phyloP scores from a whole-genome alignment of 2,888 invertebrate species.

The Morpho helenor region DNA sequence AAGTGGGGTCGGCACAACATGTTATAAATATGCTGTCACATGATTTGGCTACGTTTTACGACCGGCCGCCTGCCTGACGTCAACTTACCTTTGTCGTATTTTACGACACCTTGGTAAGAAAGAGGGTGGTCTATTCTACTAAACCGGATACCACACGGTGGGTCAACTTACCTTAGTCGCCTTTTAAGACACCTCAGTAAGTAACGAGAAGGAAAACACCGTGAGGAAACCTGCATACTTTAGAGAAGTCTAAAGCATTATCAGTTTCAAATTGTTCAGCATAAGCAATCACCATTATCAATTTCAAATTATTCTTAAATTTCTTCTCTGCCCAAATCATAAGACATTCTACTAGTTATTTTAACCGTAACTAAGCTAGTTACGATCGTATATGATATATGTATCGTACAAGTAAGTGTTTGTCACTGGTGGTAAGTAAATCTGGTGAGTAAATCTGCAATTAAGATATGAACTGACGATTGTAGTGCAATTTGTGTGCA shows the following conservation, averaged over 20 bases:
- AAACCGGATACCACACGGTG: too few relatives aligned
- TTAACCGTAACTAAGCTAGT: background rate
- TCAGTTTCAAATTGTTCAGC: background rate
- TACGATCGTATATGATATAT: background rate
- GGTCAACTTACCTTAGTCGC: too few relatives aligned
- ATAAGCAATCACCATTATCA: background rate
- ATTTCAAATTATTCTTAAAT: background rate
- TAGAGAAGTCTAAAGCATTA: background rate
- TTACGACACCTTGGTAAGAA: too few relatives aligned
- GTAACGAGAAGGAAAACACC: too few relatives aligned
- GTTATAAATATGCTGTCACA: too few relatives aligned
- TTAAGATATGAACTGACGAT: background rate
- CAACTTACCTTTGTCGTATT: too few relatives aligned
- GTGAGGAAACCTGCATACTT: background rate
- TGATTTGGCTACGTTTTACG: too few relatives aligned
- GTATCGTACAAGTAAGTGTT: background rate
- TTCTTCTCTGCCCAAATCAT: too few relatives aligned
- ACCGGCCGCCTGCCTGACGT: too few relatives aligned
- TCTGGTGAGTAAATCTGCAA: background rate
- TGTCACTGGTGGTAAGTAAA: background rate
- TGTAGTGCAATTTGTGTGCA: constrained; percentile 1
- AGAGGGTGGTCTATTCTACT: too few relatives aligned
- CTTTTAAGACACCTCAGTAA: too few relatives aligned
- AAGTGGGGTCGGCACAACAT: too few relatives aligned
- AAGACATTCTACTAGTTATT: background rate